Percentiles rank a stretch among this genome's conserved stretches.
Conservation (phyloP, 1,140 invertebrate species). For the Cyclargus thomasi region DNA sequence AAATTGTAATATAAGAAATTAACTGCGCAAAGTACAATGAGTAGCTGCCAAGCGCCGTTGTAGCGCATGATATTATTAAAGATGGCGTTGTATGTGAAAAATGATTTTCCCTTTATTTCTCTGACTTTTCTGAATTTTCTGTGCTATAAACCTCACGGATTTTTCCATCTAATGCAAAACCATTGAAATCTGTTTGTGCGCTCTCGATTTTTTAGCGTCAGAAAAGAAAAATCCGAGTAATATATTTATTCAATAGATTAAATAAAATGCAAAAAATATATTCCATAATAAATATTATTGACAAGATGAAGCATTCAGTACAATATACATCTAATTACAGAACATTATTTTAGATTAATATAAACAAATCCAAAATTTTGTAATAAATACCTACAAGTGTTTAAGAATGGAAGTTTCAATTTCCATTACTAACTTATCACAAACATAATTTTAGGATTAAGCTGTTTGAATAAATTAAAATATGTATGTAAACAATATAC, state of each 20-base stretch:
- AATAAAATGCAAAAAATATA: constrained; percentile 33
- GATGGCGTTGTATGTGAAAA: no score
- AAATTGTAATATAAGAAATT: no score
- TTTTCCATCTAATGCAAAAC: no score
- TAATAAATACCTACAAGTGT: constrained; percentile 21
- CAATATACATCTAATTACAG: constrained; percentile 43
- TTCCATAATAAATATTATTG: constrained; percentile 70
- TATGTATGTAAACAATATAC: constrained; percentile 55
- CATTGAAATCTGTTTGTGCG: no score
- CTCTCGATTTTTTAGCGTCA: no score
- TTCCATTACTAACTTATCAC: constrained; percentile 28
- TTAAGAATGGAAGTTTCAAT: constrained; percentile 8
- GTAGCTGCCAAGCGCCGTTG: no score
- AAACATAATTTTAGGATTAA: constrained; percentile 38
- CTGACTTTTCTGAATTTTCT: no score
- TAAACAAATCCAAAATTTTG: constrained; percentile 16
- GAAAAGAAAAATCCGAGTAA: no score
- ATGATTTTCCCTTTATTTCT: no score
- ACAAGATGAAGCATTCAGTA: constrained; percentile 69
- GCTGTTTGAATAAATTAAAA: constrained; percentile 60
- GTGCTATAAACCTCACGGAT: no score
- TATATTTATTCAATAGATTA: not conserved
- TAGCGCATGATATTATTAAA: no score
- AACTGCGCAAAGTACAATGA: no score
- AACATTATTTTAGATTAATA: constrained; percentile 11